Base-by-base conservation (phyloP, 2,113 vertebrate genomes). In the Centrocercus urophasianus region DNA sequence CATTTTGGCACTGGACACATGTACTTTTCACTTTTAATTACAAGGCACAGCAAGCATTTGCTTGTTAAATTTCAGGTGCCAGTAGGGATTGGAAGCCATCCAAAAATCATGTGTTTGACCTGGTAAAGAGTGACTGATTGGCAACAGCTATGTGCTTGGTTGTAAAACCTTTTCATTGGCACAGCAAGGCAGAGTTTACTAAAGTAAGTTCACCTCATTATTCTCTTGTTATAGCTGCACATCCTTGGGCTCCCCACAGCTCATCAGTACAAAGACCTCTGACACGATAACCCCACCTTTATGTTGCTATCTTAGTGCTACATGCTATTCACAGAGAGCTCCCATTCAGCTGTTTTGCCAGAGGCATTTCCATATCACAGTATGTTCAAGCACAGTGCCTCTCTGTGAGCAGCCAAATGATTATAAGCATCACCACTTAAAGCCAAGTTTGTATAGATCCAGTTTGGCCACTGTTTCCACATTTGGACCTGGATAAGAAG, bases 21-120 rank as follows among this genome's bases (percentile, higher is more conserved):
- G 94, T 95, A 97, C 94, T 96, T 94, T 96, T 96, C 96, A 93
- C 93, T 95, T 96, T 94, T 97, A 97, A 97, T 97, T 97, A 96
- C 91, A 93, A 94, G 84, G 75, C 93, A 96, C 88, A 95, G 93
- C 91, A 92, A 96, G 93, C 86, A 95, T 91, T 96, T 92, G 63
- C 93, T 97, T 96, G 91, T 95, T 95, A 96, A 93, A 95, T 96
- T 95, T 82, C 93, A 96, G 93, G 88, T 95, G 96, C 89, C 93
- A 92, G 63, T 88, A 43, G 83, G 73, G 63, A 94, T 96, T 96
- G 95, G 96, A 97, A 96, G 76, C 69, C 78, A 84, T 96, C 95
- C 95, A 97, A 96, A 90, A 94, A 86, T 63, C 93, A 75, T 85
- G 95, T 60, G 83, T 79, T 89, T 96, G 94, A 96, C 96, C 93